Percentiles rank a stretch among this genome's conserved stretches.
These are phyloP conservation scores for Notolepis coatsorum DNA, from an alignment of 2,797 vertebrate species.

Conservation along the genomic window DNA sequence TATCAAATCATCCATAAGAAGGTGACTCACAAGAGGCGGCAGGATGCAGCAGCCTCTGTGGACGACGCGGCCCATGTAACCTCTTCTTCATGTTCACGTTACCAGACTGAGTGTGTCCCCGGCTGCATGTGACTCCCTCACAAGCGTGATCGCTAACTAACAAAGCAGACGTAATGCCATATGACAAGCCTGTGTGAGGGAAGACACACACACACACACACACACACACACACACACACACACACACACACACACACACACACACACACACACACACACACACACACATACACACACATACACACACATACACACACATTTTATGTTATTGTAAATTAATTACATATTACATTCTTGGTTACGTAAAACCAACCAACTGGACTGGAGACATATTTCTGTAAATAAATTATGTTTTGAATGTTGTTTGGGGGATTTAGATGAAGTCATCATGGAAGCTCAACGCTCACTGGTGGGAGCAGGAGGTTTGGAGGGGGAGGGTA, in stretches of 20 bases:
- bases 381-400: slow-evolving; percentile 34
- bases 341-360: slow-evolving; percentile 35
- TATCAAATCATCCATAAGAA: slow-evolving; percentile 72
- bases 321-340: slow-evolving; percentile 38
- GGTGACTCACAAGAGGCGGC: slow-evolving; percentile 61
- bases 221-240: background rate
- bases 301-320: slow-evolving; percentile 12
- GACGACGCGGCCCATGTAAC: slow-evolving; percentile 40
- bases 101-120: slow-evolving; percentile 58
- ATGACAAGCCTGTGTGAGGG: background rate
- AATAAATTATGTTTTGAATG: slow-evolving; percentile 58
- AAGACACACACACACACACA: slow-evolving; percentile 4
- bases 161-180: background rate
- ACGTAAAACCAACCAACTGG: slow-evolving; percentile 28
- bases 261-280: background rate
- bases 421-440: slow-evolving; percentile 36
- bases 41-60: slow-evolving; percentile 45
- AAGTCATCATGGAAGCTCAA: slow-evolving; percentile 39
- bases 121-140: slow-evolving; percentile 51
- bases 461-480: slow-evolving; percentile 20
- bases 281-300: background rate
- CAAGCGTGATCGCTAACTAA: slow-evolving; percentile 6
- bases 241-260: background rate
- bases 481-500: no score
- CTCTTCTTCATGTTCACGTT: slow-evolving; percentile 57